These are phyloP conservation scores for Lordiphosa collinella DNA, from an alignment of 1,140 invertebrate genomes.

Conservation along the genomic window DNA sequence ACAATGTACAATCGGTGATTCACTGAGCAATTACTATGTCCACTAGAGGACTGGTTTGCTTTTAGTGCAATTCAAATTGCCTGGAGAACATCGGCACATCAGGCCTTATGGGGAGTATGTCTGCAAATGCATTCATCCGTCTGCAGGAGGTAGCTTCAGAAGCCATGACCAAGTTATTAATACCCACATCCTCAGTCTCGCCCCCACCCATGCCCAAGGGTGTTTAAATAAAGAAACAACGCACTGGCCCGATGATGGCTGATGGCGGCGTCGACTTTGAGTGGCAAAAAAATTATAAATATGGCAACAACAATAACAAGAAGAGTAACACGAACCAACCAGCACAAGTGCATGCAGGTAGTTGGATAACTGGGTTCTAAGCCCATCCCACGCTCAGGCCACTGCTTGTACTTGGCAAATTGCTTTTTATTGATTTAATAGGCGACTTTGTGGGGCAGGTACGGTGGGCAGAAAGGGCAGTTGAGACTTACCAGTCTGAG, in stretches of 20 bases:
- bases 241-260: conserved; percentile 23
- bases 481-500: conserved; percentile 86
- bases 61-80: too few relatives aligned
- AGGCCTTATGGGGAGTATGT: too few relatives aligned
- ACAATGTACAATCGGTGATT: too few relatives aligned
- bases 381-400: conserved; percentile 46
- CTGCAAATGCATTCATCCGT: neutral
- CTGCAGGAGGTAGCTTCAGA: conserved; percentile 3
- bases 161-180: conserved; percentile 51
- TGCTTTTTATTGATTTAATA: conserved; percentile 76
- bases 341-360: conserved; percentile 48
- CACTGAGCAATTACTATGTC: too few relatives aligned
- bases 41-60: too few relatives aligned
- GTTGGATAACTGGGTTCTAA: conserved; percentile 42
- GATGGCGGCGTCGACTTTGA: conserved; percentile 28
- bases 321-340: conserved; percentile 7
- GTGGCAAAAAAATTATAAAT: conserved; percentile 48
- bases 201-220: neutral
- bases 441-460: neutral
- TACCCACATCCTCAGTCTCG: conserved; percentile 17
- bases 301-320: conserved; percentile 20
- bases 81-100: too few relatives aligned
- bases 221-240: conserved; percentile 21
- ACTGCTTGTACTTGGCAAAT: conserved; percentile 62
- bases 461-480: neutral